Conservation (phyloP, 2,797 vertebrate genomes). For the Lycodopsis pacificus region DNA sequence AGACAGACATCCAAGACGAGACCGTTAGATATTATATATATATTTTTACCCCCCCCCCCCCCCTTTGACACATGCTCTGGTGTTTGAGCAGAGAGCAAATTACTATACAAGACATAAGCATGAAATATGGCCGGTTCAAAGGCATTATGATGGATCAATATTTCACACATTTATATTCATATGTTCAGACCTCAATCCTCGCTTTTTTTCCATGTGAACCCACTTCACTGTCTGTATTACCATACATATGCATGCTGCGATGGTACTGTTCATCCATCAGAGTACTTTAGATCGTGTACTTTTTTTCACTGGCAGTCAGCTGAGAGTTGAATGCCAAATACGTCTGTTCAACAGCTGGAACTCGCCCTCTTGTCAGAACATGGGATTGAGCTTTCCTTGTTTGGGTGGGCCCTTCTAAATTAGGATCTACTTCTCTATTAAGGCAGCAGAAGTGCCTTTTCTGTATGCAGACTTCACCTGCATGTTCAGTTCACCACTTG, state of each 20-base stretch:
- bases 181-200: conserved; percentile 66
- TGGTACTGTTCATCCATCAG: conserved; percentile 58
- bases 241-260: conserved; percentile 58
- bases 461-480: conserved; percentile 52
- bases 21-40: conserved; percentile 55
- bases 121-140: conserved; percentile 72
- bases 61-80: conserved; percentile 68
- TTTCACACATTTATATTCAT: conserved; percentile 83
- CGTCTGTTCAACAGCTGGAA: conserved; percentile 44
- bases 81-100: conserved; percentile 74
- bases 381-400: conserved; percentile 50
- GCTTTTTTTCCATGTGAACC: conserved; percentile 39
- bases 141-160: conserved; percentile 79
- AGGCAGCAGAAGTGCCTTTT: conserved; percentile 52
- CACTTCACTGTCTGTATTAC: conserved; percentile 66
- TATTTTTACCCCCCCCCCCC: conserved; percentile 20
- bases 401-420: conserved; percentile 49
- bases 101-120: conserved; percentile 70
- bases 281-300: conserved; percentile 39
- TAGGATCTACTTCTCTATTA: conserved; percentile 43
- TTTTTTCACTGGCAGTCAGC: conserved; percentile 48
- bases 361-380: conserved; percentile 46
- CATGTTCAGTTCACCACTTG: conserved; percentile 27
- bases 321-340: conserved; percentile 60
- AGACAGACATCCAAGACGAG: conserved; percentile 63